Percentiles rank a stretch among this genome's conserved stretches.
Evolutionary conservation across 2,797 vertebrate genomes (phyloP).

Genomic region (Rhabdophis nuchalis): DNA sequence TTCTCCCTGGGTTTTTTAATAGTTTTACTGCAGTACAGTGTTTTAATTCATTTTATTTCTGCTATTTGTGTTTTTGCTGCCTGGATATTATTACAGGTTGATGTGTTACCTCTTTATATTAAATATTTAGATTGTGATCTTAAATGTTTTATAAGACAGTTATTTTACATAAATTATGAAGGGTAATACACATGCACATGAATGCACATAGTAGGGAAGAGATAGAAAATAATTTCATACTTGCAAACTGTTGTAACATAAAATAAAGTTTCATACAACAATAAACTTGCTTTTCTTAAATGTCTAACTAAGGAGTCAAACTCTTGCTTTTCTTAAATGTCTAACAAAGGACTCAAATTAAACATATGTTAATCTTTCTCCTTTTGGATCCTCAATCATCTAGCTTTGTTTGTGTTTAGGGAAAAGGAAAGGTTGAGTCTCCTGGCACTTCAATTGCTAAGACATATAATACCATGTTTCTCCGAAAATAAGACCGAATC

Average conservation of each 20-base stretch:
- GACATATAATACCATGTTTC: neutral
- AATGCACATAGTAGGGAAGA: neutral
- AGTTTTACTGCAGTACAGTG: neutral
- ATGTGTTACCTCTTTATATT: neutral
- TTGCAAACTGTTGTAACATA: neutral
- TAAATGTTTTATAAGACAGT: neutral
- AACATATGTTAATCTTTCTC: neutral
- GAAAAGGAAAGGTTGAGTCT: neutral
- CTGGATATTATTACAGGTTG: neutral
- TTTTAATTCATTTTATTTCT: neutral
- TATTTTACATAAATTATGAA: neutral
- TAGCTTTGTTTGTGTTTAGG: neutral
- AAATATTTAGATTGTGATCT: neutral
- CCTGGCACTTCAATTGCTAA: neutral
- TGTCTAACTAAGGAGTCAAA: neutral
- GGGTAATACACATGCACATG: neutral
- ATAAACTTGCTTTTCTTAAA: neutral
- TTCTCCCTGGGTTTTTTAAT: neutral
- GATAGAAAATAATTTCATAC: neutral
- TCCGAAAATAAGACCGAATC: too few species aligned
- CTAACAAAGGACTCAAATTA: neutral
- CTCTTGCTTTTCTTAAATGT: neutral
- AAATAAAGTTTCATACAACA: neutral
- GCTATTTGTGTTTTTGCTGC: neutral
- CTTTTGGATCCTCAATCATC: neutral